Evolutionary conservation across 2,797 vertebrate genomes (phyloP), one percentile per base, ranked within the genome.

Genomic region (Choloepus didactylus): DNA sequence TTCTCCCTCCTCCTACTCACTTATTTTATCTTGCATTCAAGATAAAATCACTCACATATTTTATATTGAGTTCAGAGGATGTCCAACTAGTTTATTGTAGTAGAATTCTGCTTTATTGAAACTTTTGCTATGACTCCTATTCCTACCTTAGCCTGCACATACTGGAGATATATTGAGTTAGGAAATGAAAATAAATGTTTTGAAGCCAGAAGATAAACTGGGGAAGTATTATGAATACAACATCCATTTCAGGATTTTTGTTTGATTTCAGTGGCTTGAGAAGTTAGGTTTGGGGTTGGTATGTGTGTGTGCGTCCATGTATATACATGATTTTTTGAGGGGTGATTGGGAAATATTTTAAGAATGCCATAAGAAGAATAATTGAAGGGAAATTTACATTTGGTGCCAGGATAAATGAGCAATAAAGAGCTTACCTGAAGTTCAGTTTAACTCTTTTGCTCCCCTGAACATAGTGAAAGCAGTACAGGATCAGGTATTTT

Each of bases 21-120:
- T 85, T 35, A 41, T 41, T 92, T 93, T 92, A 79, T 11, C 7
- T 95, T 76, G 46, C 72, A 49, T 49, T 49, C 46, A 49, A 49
- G 10, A 49, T 49, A 49, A 49, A 49, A 49, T 49, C 46, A 49
- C 46, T 49, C 46, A 49, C 46, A 7, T 6, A 49, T 49, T 49
- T 49, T 75, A 66, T 76, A 60, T 8, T 67, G 46, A 94, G 23
- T 82, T 83, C 54, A 88, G 64, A 95, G 75, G 23, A 62, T 86
- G 31, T 91, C 15, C 62, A 80, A 67, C 5, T 90, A 69, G 4
- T 91, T 92, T 96, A 51, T 86, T 54, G 90, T 19, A 87, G 46
- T 29, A 91, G 14, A 76, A 88, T 86, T 92, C 91, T 95, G 49
- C 19, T 90, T 95, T 86, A 81, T n/a, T 41, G 59, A 95, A 73